Evolutionary conservation across 2,888 invertebrate genomes (phyloP).

Genomic region (Merodon equestris): DNA sequence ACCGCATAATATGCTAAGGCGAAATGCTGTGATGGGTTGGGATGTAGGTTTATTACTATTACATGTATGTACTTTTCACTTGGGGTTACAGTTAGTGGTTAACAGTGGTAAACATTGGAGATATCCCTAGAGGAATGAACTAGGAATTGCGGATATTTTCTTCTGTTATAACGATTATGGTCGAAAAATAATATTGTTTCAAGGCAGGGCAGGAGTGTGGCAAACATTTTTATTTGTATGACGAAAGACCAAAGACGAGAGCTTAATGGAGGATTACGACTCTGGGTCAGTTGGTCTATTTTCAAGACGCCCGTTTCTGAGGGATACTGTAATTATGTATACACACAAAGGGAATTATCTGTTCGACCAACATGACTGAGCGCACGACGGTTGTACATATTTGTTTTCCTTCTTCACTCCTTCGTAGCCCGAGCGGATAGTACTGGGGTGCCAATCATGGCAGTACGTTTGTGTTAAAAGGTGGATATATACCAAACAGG

Average conservation of each 20-base stretch:
- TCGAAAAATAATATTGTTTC: conserved; percentile 38
- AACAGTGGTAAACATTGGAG: conserved; percentile 37
- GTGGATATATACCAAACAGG: conserved; percentile 23
- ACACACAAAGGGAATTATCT: conserved; percentile 14
- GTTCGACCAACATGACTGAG: not conserved
- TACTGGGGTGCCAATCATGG: not conserved
- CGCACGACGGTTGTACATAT: too few species aligned
- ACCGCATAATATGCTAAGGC: not conserved
- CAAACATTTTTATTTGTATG: conserved; percentile 38
- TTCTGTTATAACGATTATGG: conserved; percentile 40
- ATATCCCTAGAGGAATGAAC: conserved; percentile 20
- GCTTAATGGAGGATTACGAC: conserved; percentile 54
- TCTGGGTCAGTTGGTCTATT: conserved; percentile 30
- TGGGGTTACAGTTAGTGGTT: too few species aligned
- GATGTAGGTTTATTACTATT: too few species aligned
- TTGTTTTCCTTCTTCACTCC: conserved; percentile 3
- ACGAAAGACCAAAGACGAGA: too few species aligned
- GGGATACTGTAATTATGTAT: too few species aligned
- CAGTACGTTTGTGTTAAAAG: conserved; percentile 28
- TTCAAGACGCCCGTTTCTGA: conserved; percentile 19
- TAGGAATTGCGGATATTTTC: too few species aligned
- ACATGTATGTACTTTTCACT: too few species aligned
- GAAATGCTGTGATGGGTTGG: too few species aligned
- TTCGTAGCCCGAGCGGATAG: conserved; percentile 11
- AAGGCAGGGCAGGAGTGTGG: conserved; percentile 11